phyloP scores from a whole-genome alignment of 2,888 invertebrate genomes.

The Vandiemenella viatica region DNA sequence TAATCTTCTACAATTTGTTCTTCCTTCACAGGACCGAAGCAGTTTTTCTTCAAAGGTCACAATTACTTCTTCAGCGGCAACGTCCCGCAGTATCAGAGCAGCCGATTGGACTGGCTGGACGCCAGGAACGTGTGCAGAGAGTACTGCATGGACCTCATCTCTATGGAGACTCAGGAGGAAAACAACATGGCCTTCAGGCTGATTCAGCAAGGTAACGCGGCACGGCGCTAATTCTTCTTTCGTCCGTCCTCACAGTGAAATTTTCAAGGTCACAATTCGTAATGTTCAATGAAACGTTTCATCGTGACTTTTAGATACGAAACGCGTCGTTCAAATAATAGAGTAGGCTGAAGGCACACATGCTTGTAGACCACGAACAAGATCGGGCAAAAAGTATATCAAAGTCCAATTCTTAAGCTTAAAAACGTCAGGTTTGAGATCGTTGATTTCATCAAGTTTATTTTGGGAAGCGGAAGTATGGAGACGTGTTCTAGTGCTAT shows the following conservation, averaged over 20 bases:
- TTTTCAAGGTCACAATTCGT: no score
- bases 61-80: conserved; percentile 80
- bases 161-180: conserved; percentile 78
- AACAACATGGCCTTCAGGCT: conserved; percentile 79
- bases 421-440: no score
- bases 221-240: not conserved
- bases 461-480: no score
- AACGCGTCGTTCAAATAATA: no score
- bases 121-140: conserved; percentile 82
- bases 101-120: conserved; percentile 79
- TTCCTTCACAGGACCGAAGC: conserved; percentile 60
- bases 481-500: no score
- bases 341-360: no score
- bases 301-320: no score
- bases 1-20: not conserved
- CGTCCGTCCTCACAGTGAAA: not conserved
- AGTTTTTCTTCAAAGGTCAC: conserved; percentile 73
- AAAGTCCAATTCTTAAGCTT: no score
- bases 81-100: conserved; percentile 58
- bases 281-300: no score
- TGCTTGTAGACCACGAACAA: no score
- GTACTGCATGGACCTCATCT: conserved; percentile 86
- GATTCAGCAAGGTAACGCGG: conserved; percentile 61
- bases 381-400: no score
- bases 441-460: no score